A percentile compares a stretch with the other conserved stretches of the same genome.
These are phyloP conservation scores for Planiliza haematocheilus DNA, from an alignment of 2,113 vertebrate genomes.

Conservation along the genomic window DNA sequence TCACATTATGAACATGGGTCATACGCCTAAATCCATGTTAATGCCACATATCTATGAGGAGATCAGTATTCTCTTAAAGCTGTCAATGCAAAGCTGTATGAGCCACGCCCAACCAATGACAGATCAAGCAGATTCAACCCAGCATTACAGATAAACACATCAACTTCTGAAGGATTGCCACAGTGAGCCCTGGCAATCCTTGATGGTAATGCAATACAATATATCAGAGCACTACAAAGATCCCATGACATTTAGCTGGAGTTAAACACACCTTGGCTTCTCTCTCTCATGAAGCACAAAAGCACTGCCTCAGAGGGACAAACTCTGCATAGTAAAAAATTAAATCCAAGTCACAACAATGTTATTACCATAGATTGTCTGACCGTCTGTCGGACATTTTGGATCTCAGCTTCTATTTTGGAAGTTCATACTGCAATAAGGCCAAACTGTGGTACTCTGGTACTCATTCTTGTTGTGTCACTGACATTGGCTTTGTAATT, in stretches of 20 bases:
- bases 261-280: conserved; percentile 28
- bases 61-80: conserved; percentile 6
- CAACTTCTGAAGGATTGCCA: conserved; percentile 1
- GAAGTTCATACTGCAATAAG: conserved; percentile 13
- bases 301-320: neutral
- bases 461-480: neutral
- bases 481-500: too few relatives aligned
- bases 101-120: neutral
- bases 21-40: conserved; percentile 20
- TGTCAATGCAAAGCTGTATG: neutral
- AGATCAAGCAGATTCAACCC: conserved; percentile 16
- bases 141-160: conserved; percentile 32
- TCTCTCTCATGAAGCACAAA: conserved; percentile 1
- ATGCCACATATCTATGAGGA: conserved; percentile 13
- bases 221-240: conserved; percentile 19
- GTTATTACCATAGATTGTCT: too few relatives aligned
- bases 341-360: neutral
- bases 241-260: conserved; percentile 39
- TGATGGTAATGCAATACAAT: conserved; percentile 22
- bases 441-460: neutral
- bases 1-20: conserved; percentile 28
- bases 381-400: neutral
- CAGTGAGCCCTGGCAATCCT: neutral
- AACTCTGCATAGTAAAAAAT: neutral
- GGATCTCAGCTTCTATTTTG: too few relatives aligned